Evolutionary conservation across 2,888 invertebrate genomes (phyloP), one percentile per base, ranked within the genome.

Genomic region (Orthosia gracilis): DNA sequence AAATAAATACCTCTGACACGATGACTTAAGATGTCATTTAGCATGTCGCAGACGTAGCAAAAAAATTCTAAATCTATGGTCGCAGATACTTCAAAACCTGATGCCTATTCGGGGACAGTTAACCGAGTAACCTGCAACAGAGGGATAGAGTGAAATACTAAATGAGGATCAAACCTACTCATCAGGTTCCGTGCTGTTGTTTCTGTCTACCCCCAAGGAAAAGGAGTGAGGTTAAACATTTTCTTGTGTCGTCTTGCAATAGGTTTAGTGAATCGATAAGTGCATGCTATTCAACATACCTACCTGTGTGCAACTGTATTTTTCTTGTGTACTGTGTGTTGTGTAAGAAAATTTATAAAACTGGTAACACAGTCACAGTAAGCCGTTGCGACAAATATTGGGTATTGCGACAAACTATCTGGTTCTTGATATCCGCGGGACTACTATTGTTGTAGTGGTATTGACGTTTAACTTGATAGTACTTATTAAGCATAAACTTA

Each of bases 331-430:
- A 49, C 26, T 7, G 50, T 50, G 18, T 66, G 54, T 77, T 77
- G 67, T 61, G 78, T 63, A 73, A 72, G 45, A 23, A 52, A 65
- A 59, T 76, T 26, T 54, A 54, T 70, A 59, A 63, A 77, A 59
- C 68, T 66, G 58, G 66, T 67, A 78, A 52, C 12, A 15, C n/a
- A 45, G 12, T 40, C 50, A 12, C n/a, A 67, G 58, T 54, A 9
- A 23, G 63, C 23, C 7, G 73, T 80, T 80, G 75, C 85, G 78
- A 80, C 80, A 80, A 83, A 75, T 73, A 83, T 85, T 79, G 67
- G 59, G 40, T 69, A 70, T 81, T 79, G 74, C 81, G 57, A 67
- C 67, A 82, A 83, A 83, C 49, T 75, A 82, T 79, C 84, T 74
- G 71, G 76, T 81, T 83, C 52, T 63, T 21, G 50, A 49, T 81